These are phyloP conservation scores for Pygmarrhopalites habei DNA, from an alignment of 1,140 invertebrate species.

Conservation along the genomic window DNA sequence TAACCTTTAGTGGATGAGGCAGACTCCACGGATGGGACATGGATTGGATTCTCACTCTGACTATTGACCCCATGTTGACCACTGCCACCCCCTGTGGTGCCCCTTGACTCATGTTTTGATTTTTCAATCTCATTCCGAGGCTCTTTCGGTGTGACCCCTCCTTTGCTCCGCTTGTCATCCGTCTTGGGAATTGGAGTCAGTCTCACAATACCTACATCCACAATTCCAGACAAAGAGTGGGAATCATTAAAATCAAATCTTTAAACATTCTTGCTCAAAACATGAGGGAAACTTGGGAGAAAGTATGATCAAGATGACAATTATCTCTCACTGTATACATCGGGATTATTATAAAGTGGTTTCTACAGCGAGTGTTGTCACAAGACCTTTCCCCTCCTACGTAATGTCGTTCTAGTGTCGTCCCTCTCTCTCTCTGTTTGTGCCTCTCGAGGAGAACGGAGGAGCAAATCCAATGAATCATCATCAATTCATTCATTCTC, in stretches of 20 bases:
- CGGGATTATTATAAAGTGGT: background rate
- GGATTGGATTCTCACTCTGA: slow-evolving; percentile 13
- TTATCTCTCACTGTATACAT: background rate
- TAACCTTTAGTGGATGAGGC: slow-evolving; percentile 24
- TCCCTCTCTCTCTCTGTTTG: too few species aligned
- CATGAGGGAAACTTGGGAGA: too few species aligned
- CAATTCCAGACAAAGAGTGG: background rate
- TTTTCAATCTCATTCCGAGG: background rate
- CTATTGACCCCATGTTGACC: background rate
- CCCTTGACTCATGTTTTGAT: background rate
- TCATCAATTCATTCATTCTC: slow-evolving; percentile 7
- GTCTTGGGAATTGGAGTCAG: slow-evolving; percentile 34
- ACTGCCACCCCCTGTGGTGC: background rate
- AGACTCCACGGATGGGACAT: slow-evolving; percentile 27
- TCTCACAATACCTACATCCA: slow-evolving; percentile 26
- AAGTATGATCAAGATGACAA: slow-evolving; percentile 1
- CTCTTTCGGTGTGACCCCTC: too few species aligned
- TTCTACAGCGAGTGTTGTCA: background rate
- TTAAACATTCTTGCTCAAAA: background rate
- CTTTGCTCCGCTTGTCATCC: slow-evolving; percentile 31
- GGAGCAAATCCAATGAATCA: slow-evolving; percentile 2
- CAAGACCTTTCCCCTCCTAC: background rate
- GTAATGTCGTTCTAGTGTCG: too few species aligned
- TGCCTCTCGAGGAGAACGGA: too few species aligned
- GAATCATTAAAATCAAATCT: background rate